Base-by-base conservation (phyloP, 2,113 vertebrate genomes). In the Erpornis zantholeuca region DNA sequence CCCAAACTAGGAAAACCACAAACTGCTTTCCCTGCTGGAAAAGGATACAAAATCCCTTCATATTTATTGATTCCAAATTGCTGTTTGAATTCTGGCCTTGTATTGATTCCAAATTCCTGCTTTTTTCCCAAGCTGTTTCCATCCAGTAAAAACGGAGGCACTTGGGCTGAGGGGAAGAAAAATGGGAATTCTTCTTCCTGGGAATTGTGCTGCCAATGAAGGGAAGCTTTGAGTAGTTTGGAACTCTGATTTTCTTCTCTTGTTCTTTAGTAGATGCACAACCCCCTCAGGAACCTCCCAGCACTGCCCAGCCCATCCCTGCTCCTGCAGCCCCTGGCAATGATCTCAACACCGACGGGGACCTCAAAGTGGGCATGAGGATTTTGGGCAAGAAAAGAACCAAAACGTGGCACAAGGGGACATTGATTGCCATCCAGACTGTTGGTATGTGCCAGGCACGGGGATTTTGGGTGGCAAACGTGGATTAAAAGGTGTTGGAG, bases 381-480 rank as follows among this genome's bases (percentile, higher is more conserved):
- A 98, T 99, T 92, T 96, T 99, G 95, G 99, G 99, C 90, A 99
- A 99, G 94, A 99, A 99, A 94, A 98, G 99, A 71, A 99, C 99
- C 33, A 99, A 99, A 96, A 99, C 99, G 0, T 99, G 99, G 99
- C 99, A 99, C 97, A 98, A 97, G 71, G 99, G 99, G 53, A 98
- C 96, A 2, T 98, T 99, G 2, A 98, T 99, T 12, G 98, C 99
- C 22, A 99, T 99, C 96, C 98, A 98, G 91, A 96, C 98, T 0
- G 97, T 99, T 0, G 99, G 99, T 99, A 77, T 0, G 94, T 96
- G 50, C 65, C 1, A 0, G 9, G 54, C 40, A 12, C 0, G 15
- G 40, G 57, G 11, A 28, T 29, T n/a, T 15, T 5, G 66, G 44
- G 45, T 10, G 50, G 78, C 44, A 29, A 10, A 35, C 1, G 0